A percentile compares a stretch with the other conserved stretches of the same genome.
phyloP scores from a whole-genome alignment of 2,113 vertebrate species.

The Callithrix jacchus region DNA sequence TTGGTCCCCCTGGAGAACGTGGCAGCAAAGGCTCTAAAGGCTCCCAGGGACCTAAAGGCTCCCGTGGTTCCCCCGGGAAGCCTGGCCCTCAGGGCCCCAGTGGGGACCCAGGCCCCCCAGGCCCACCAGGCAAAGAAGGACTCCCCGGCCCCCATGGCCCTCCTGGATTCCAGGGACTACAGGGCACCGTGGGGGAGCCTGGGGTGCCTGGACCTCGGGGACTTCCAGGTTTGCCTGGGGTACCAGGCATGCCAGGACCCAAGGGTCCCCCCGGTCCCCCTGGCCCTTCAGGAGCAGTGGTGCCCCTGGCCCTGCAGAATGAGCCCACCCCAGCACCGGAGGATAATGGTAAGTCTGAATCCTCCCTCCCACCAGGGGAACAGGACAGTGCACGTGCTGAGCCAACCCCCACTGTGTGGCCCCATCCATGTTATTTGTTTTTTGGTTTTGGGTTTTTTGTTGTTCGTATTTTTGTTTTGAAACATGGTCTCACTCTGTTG shows the following conservation, averaged over 20 bases:
- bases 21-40: slow-evolving; percentile 93
- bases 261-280: slow-evolving; percentile 86
- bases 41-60: slow-evolving; percentile 92
- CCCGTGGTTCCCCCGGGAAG: slow-evolving; percentile 94
- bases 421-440: not conserved
- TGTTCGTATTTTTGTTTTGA: too few species aligned
- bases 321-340: slow-evolving; percentile 79
- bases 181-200: slow-evolving; percentile 89
- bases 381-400: not conserved
- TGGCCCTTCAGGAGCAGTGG: slow-evolving; percentile 78
- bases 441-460: too few species aligned
- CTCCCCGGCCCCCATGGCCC: slow-evolving; percentile 90
- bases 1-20: slow-evolving; percentile 90
- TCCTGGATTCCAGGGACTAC: slow-evolving; percentile 90
- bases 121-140: slow-evolving; percentile 91
- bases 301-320: slow-evolving; percentile 86
- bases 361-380: not conserved
- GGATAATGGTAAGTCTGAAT: slow-evolving; percentile 80
- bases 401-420: not conserved
- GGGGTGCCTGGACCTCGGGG: slow-evolving; percentile 91
- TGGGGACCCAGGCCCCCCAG: slow-evolving; percentile 91
- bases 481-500: too few species aligned
- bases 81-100: slow-evolving; percentile 90
- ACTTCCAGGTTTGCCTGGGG: slow-evolving; percentile 87
- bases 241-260: slow-evolving; percentile 88